phyloP scores from a whole-genome alignment of 2,797 vertebrate species.

The Gymnothorax javanicus region DNA sequence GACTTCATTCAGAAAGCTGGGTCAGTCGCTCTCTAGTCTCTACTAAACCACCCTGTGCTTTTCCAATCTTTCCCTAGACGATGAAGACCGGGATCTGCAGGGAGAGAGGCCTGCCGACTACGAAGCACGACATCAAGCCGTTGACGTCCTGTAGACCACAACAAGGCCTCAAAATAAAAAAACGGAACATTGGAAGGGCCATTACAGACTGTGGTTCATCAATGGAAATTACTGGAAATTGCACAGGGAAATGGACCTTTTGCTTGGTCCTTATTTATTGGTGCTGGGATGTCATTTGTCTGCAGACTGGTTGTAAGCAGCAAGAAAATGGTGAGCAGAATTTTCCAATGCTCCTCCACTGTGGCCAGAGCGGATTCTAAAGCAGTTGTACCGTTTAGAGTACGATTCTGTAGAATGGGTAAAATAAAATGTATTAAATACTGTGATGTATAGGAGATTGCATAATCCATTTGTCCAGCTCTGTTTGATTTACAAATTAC shows the following conservation, averaged over 20 bases:
- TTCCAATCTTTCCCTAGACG: conserved; percentile 73
- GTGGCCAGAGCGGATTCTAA: neutral
- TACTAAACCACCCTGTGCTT: conserved; percentile 22
- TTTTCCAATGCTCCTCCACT: conserved; percentile 16
- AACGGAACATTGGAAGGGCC: neutral
- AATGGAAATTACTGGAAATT: conserved; percentile 24
- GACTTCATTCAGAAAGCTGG: conserved; percentile 6
- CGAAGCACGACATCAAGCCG: conserved; percentile 83
- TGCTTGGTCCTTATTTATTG: conserved; percentile 33
- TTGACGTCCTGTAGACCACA: conserved; percentile 81
- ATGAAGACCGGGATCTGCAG: conserved; percentile 90
- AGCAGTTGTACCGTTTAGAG: neutral
- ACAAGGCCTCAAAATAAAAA: neutral
- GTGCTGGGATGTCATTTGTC: conserved; percentile 25
- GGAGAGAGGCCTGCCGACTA: conserved; percentile 86
- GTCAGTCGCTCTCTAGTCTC: conserved; percentile 28
- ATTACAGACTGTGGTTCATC: neutral
- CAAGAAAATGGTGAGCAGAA: neutral
- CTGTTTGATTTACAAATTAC: neutral
- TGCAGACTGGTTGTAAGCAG: neutral
- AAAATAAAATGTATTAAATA: conserved; percentile 12
- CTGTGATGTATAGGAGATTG: conserved; percentile 3
- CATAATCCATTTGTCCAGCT: conserved; percentile 3
- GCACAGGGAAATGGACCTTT: conserved; percentile 38
- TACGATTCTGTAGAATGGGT: conserved; percentile 4